Evolutionary conservation across 2,888 invertebrate genomes (phyloP).

Genomic region (Nemurella pictetii): DNA sequence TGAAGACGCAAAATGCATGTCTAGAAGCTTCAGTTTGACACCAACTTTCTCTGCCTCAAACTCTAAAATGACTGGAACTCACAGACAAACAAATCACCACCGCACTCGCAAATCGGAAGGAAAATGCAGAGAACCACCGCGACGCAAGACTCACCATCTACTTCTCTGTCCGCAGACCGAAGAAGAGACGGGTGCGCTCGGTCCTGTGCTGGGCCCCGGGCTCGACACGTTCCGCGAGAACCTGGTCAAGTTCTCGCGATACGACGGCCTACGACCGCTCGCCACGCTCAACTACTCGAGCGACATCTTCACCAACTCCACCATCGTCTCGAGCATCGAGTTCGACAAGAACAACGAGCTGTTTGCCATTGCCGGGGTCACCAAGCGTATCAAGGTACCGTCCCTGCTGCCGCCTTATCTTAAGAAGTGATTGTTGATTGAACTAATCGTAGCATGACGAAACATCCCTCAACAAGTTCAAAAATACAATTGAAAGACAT

Average conservation of each 20-base stretch:
- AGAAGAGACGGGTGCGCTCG: background rate
- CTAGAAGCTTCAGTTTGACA: too few relatives aligned
- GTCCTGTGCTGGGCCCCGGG: constrained; percentile 52
- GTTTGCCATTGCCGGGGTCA: constrained; percentile 95
- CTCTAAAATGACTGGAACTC: too few relatives aligned
- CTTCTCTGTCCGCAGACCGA: background rate
- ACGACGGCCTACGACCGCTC: constrained; percentile 74
- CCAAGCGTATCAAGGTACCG: constrained; percentile 78
- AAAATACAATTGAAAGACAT: too few relatives aligned
- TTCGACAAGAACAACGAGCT: constrained; percentile 95
- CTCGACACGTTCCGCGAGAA: constrained; percentile 81
- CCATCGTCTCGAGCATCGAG: constrained; percentile 89
- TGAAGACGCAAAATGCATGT: too few relatives aligned
- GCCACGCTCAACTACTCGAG: constrained; percentile 89
- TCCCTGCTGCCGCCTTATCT: too few relatives aligned
- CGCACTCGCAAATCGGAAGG: too few relatives aligned
- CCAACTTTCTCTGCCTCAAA: too few relatives aligned
- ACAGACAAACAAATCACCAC: constrained; percentile 48
- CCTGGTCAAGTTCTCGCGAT: constrained; percentile 82
- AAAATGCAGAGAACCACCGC: too few relatives aligned
- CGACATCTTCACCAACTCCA: constrained; percentile 84
- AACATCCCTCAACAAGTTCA: too few relatives aligned
- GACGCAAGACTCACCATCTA: too few relatives aligned
- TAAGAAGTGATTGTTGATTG: too few relatives aligned
- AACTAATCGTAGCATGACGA: too few relatives aligned